Conservation (phyloP, 2,113 vertebrate species). For the Pimephales promelas region DNA sequence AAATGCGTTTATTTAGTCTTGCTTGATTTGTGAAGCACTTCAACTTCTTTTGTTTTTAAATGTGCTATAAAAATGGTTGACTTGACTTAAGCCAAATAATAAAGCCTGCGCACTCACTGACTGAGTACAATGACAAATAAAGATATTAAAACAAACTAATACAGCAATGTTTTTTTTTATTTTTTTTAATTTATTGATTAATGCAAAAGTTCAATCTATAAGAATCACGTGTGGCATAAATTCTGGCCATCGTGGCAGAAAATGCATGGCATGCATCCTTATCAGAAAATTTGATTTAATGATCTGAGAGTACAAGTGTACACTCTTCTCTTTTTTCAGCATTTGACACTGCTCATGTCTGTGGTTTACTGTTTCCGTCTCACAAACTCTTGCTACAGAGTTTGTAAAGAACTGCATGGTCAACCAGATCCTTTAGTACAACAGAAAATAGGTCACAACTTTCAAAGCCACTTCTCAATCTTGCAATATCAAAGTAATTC, state of each 20-base stretch:
- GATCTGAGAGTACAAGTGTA: not conserved
- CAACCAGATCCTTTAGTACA: slow-evolving; percentile 4
- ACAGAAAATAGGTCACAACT: slow-evolving; percentile 15
- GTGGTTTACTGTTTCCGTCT: slow-evolving; percentile 55
- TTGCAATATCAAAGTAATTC: not conserved
- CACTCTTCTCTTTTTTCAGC: slow-evolving; percentile 36
- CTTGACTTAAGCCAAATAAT: too few relatives aligned
- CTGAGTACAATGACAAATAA: too few relatives aligned
- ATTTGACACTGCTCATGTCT: slow-evolving; percentile 8
- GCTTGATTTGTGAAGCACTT: too few relatives aligned
- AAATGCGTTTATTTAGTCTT: too few relatives aligned
- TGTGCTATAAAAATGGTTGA: too few relatives aligned
- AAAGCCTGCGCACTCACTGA: too few relatives aligned
- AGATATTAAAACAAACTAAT: too few relatives aligned
- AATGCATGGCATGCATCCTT: not conserved
- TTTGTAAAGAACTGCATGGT: slow-evolving; percentile 40
- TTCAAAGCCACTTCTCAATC: not conserved
- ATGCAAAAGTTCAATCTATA: too few relatives aligned
- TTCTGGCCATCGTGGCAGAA: not conserved
- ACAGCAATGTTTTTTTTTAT: too few relatives aligned
- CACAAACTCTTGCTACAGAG: slow-evolving; percentile 20
- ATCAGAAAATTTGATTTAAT: not conserved
- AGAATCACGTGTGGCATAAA: too few relatives aligned
- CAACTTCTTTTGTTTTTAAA: too few relatives aligned
- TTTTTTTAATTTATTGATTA: too few relatives aligned